Base-by-base conservation (phyloP, 2,888 invertebrate genomes). In the Beris chalybata region DNA sequence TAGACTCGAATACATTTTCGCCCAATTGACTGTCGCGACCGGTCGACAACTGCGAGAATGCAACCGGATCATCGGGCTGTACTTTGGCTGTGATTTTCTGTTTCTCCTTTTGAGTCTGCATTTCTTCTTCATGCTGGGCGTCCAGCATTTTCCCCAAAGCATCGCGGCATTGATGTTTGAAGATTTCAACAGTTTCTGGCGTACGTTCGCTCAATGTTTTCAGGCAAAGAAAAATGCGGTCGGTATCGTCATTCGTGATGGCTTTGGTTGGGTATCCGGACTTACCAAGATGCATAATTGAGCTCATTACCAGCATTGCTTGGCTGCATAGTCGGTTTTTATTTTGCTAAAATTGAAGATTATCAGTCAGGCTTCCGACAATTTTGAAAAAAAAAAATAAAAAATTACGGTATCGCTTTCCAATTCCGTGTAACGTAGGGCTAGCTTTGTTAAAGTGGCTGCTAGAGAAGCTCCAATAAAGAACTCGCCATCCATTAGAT, bases 231-330 rank as follows among this genome's bases (percentile, higher is more conserved):
- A 93, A 88, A 66, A 95, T 88, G 76, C 96, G 89, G 78, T 98
- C 97, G 44, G 88, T 83, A 81, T 97, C 97, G 78, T 99, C 98
- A 73, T 97, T 94, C n/a, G 97, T 98, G 73, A 98, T 93, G 0
- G 90, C 87, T 79, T 90, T 89, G 0, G 83, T 78, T 5, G 88
- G 86, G 57, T 87, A 80, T 55, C 86, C 86, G 22, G 92, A 92
- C 80, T 90, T 90, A 70, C 95, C 95, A 68, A 94, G 83, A 77
- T 93, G 91, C 64, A 97, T 83, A 71, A 97, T 89, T 11, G 91
- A 89, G 4, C 95, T 87, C 83, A 94, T 89, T 6, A 95, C 88
- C 29, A 94, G 86, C 92, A 97, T 91, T 7, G 93, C 89, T 76
- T 94, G 91, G 1, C 92, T 90, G 74, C 85, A 86, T 71, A 90